Percentiles rank a stretch among this genome's conserved stretches.
Conservation (phyloP, 2,888 invertebrate genomes). For the Chaetogeoica ovagalla region DNA sequence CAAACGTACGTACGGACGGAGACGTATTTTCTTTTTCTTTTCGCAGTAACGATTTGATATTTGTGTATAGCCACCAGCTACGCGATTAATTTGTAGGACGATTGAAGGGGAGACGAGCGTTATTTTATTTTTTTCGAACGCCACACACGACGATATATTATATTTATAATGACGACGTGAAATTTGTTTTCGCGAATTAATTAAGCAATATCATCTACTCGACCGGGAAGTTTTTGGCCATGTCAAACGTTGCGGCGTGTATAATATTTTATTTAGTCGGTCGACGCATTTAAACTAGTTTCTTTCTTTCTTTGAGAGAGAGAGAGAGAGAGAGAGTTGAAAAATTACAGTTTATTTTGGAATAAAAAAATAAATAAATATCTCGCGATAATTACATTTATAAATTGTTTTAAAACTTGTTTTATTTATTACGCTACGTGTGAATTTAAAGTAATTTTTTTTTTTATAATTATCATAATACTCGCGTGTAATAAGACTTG, state of each 20-base stretch:
- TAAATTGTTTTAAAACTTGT: no score
- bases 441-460: no score
- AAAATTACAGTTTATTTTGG: constrained; percentile 5
- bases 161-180: background rate
- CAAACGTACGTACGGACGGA: background rate
- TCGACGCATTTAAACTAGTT: constrained; percentile 26
- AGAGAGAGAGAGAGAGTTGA: no score
- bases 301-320: background rate
- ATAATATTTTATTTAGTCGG: background rate
- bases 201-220: background rate
- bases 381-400: no score
- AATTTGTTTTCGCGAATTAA: constrained; percentile 28
- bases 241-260: background rate
- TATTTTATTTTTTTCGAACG: background rate
- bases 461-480: no score
- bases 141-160: background rate
- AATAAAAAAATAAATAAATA: constrained; percentile 7
- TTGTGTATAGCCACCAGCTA: background rate
- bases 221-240: background rate
- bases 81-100: background rate
- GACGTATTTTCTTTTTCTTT: constrained; percentile 6
- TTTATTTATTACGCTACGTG: no score
- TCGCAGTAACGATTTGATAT: background rate
- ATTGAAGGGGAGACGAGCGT: background rate
- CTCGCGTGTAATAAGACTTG: no score